Evolutionary conservation across 2,888 invertebrate species (phyloP), one percentile per base, ranked within the genome.

Genomic region (Pyrocoelia pectoralis): DNA sequence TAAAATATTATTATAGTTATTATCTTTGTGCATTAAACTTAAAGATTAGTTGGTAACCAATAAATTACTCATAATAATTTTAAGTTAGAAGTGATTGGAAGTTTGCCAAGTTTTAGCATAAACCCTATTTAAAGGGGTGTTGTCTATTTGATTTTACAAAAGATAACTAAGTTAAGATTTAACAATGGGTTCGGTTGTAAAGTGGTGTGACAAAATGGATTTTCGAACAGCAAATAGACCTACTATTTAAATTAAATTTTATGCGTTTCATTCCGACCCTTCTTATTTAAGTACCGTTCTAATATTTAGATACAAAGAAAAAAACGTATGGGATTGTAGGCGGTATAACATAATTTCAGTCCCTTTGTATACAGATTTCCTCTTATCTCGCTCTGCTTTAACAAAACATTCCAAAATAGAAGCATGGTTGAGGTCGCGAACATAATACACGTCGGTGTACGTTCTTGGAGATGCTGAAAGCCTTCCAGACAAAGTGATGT

Each of bases 361-460:
- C 53, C 63, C 58, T 58, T 63, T 63, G 63, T 63, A 54, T 53
- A 46, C 52, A 58, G 57, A 63, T 63, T 58, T 58, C 62, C 52
- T 53, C 63, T 50, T 49, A 17, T 15, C 59, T 59, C 59, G 63
- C 46, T 57, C 61, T 56, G 51, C 56, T 29, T 43, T 63, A 57
- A 63, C 63, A 63, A 63, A 63, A 63, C 63, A 63, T 57, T 15
- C 55, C 24, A 24, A 55, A 58, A 63, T 63, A 48, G 3, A n/a
- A 24, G 55, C 60, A 55, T 60, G 55, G 59, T 60, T 19, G 24
- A 59, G n/a, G n/a, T n/a, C n/a, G n/a, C n/a, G 50, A 56, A 40
- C 46, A 55, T 65, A 65, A 65, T 65, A 56, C 60, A 54, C 60
- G 33, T 50, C 53, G 51, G 46, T 46, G 51, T 29, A 57, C 50